phyloP scores from a whole-genome alignment of 2,797 vertebrate genomes.

The Knipowitschia caucasica region DNA sequence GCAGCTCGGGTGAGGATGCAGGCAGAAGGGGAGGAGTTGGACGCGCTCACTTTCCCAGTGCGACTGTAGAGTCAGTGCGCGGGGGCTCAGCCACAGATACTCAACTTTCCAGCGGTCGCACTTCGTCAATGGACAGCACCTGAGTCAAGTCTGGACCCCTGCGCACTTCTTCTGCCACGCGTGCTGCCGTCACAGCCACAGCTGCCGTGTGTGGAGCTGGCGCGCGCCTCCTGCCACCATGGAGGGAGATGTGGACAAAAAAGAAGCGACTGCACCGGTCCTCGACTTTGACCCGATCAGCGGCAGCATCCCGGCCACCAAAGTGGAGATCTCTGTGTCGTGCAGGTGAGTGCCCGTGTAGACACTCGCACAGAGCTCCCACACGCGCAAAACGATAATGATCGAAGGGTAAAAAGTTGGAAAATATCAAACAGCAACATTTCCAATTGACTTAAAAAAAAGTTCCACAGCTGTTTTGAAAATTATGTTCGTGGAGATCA shows the following conservation, averaged over 20 bases:
- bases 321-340: conserved; percentile 94
- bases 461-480: no score
- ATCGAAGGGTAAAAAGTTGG: background rate
- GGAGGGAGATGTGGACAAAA: conserved; percentile 87
- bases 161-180: conserved; percentile 14
- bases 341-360: conserved; percentile 81
- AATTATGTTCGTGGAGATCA: no score
- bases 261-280: conserved; percentile 85
- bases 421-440: background rate
- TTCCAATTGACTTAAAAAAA: background rate
- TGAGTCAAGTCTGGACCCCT: conserved; percentile 48
- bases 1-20: conserved; percentile 66
- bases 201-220: conserved; percentile 56
- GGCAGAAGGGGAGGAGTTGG: conserved; percentile 74
- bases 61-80: conserved; percentile 54
- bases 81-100: conserved; percentile 38
- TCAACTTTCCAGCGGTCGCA: conserved; percentile 65
- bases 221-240: conserved; percentile 66
- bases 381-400: background rate
- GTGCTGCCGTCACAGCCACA: conserved; percentile 37
- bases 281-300: conserved; percentile 84
- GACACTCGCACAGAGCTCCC: no score
- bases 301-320: conserved; percentile 89
- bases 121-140: conserved; percentile 42
- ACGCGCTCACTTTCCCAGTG: conserved; percentile 66